A percentile compares a stretch with the other conserved stretches of the same genome.
phyloP scores from a whole-genome alignment of 2,113 vertebrate genomes.

The Picathartes gymnocephalus region DNA sequence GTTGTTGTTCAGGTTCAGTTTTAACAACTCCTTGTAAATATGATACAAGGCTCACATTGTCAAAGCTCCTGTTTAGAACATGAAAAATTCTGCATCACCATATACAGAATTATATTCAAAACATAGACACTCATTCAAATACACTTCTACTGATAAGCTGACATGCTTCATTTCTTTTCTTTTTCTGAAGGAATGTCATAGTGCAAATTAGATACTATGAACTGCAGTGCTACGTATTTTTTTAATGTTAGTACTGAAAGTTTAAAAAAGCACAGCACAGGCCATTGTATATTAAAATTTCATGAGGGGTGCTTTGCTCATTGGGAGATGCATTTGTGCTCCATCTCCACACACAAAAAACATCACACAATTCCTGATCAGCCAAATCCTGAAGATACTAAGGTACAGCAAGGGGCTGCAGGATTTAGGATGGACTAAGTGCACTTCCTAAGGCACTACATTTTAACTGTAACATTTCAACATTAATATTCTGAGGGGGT shows the following conservation, averaged over 20 bases:
- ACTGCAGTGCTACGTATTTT: background rate
- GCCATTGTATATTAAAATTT: background rate
- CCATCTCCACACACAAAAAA: background rate
- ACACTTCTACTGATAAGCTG: background rate
- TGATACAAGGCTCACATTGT: background rate
- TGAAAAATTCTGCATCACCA: background rate
- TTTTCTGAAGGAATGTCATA: background rate
- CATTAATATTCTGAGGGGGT: background rate
- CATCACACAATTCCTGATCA: fast-evolving
- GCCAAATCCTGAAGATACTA: background rate
- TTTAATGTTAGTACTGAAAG: background rate
- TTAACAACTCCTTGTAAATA: slow-evolving; percentile 29
- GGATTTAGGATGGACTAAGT: background rate
- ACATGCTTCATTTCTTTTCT: background rate
- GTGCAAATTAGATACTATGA: background rate
- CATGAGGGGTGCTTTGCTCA: background rate
- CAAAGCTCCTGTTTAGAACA: slow-evolving; percentile 5
- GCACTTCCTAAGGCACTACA: background rate
- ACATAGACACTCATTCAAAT: background rate
- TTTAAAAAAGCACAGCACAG: background rate
- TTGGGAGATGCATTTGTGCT: background rate
- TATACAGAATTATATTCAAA: background rate
- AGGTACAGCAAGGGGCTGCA: background rate
- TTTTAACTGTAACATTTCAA: background rate
- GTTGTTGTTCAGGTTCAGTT: slow-evolving; percentile 3